Evolutionary conservation across 2,888 invertebrate species (phyloP), one percentile per base, ranked within the genome.

Genomic region (Hofmannophila pseudospretella): DNA sequence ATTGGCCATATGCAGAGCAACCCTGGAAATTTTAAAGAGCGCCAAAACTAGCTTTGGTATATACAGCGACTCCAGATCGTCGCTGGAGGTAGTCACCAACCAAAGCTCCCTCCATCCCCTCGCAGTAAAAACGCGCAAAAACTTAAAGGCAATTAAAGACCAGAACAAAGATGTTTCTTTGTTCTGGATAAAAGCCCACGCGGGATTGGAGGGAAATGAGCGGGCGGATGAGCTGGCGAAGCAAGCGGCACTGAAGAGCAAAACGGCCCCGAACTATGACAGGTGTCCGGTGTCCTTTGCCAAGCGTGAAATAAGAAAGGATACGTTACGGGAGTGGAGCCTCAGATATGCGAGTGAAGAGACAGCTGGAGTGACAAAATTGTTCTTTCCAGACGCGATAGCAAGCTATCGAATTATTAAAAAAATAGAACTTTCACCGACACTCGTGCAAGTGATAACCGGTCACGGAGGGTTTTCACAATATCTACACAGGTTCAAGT

Each of bases 161-260:
- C 9, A 3, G 2, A 1, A 27, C 1, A 31, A 32, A 34, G 13
- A 1, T 4, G 3, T 38, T 0, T 0, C 19, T 0, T 22, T 51
- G 3, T 39, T 33, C 27, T 47, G 49, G 50, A 31, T 50, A 0
- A 42, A 38, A n/a, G 46, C 40, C 0, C 49, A 46, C 19, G 43
- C 22, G 0, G 44, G 42, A 1, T 1, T 40, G n/a, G 36, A 22
- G 7, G 45, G 42, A 0, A 45, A 45, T 7, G 48, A 44, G 9
- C 7, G 41, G 0, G 48, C 48, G 0, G 45, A 49, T 11, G 9
- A 20, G 3, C 32, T 39, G 1, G 48, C 49, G 0, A 45, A 45
- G 19, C 8, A 23, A 8, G 27, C 39, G 7, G 32, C 31, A 1
- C 26, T 19, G 32, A 36, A 23, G 1, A 5, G 2, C 2, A 23